Conservation (phyloP, 1,140 invertebrate genomes). For the Tetraneura akinire region DNA sequence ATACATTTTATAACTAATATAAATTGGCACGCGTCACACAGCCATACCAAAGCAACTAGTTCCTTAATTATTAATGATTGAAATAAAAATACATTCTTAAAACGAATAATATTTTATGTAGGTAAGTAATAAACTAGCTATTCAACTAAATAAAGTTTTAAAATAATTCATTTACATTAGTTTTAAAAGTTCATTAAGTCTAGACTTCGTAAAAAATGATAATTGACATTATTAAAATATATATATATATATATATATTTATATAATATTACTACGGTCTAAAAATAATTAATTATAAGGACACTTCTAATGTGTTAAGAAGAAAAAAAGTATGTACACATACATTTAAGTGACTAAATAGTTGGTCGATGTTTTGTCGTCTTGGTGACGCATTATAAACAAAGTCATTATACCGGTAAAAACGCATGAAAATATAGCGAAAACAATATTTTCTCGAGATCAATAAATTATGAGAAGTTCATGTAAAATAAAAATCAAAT, state of each 20-base stretch:
- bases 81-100: background rate
- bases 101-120: background rate
- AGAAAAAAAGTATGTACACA: background rate
- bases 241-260: background rate
- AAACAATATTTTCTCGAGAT: slow-evolving; percentile 48
- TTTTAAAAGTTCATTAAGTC: slow-evolving; percentile 4
- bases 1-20: too few relatives aligned
- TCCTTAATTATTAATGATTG: background rate
- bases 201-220: background rate
- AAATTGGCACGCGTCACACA: too few relatives aligned
- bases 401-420: slow-evolving; percentile 48
- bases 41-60: background rate
- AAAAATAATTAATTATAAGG: slow-evolving; percentile 41
- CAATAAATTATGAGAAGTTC: slow-evolving; percentile 48
- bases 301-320: slow-evolving; percentile 32
- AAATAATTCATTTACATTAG: slow-evolving; percentile 1
- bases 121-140: too few relatives aligned
- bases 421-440: slow-evolving; percentile 45
- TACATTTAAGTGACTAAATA: slow-evolving; percentile 29
- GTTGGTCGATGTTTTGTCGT: slow-evolving; percentile 45
- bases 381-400: slow-evolving; percentile 44
- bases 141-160: slow-evolving; percentile 7
- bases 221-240: background rate
- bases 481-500: slow-evolving; percentile 45
- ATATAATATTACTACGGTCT: too few relatives aligned